Percentiles rank a stretch among this genome's conserved stretches.
These are phyloP conservation scores for Sinella curviseta DNA, from an alignment of 1,140 invertebrate species.

Conservation along the genomic window DNA sequence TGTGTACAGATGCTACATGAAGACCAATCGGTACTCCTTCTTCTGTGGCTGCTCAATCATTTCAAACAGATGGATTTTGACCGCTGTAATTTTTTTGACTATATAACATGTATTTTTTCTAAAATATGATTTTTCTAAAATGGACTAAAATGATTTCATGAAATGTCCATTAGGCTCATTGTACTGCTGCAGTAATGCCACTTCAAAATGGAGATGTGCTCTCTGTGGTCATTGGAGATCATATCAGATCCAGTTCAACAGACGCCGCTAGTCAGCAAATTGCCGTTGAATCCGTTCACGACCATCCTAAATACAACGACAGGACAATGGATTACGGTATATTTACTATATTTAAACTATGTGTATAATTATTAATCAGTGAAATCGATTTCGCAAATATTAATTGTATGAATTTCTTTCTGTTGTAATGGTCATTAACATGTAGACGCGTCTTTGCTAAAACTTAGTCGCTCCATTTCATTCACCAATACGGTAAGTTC, in stretches of 20 bases:
- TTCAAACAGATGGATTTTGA: slow-evolving; percentile 22
- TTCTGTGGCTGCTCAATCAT: slow-evolving; percentile 40
- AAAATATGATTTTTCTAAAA: neutral
- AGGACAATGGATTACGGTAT: slow-evolving; percentile 43
- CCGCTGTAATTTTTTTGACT: slow-evolving; percentile 2
- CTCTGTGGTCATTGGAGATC: slow-evolving; percentile 43
- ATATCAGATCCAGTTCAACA: neutral
- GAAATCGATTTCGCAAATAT: neutral
- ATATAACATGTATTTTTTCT: neutral
- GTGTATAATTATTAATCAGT: slow-evolving; percentile 25
- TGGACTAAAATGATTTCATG: too few relatives aligned
- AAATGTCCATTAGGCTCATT: slow-evolving; percentile 25
- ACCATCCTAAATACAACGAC: slow-evolving; percentile 38
- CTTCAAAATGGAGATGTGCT: slow-evolving; percentile 15
- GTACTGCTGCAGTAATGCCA: neutral
- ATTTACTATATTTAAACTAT: slow-evolving; percentile 27
- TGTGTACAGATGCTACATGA: slow-evolving; percentile 1
- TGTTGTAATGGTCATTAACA: neutral
- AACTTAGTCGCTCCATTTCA: neutral
- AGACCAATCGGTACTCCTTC: neutral
- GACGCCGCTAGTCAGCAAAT: slow-evolving; percentile 28
- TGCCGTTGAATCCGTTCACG: slow-evolving; percentile 23
- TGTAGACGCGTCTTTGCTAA: neutral
- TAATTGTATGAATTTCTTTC: neutral
- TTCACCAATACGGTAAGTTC: neutral